phyloP scores from a whole-genome alignment of 1,140 invertebrate species.

The Drosophila pandora region DNA sequence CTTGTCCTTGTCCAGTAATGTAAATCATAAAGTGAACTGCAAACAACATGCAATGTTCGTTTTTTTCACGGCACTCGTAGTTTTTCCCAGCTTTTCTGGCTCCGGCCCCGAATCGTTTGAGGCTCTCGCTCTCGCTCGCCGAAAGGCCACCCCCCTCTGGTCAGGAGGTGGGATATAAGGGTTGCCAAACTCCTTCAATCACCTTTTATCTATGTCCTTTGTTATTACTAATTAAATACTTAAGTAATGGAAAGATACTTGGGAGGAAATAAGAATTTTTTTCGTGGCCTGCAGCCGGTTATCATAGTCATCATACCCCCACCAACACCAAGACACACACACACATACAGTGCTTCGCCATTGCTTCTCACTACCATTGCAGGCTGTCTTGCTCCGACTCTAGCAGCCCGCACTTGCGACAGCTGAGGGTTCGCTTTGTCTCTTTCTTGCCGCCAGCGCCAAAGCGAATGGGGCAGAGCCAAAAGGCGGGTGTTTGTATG shows the following conservation, averaged over 20 bases:
- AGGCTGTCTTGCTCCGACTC: slow-evolving; percentile 32
- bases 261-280: slow-evolving; percentile 31
- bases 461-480: slow-evolving; percentile 71
- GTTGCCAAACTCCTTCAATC: background rate
- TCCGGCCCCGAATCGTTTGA: background rate
- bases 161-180: background rate
- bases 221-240: background rate
- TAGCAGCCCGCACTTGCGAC: slow-evolving; percentile 53
- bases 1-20: slow-evolving; percentile 49
- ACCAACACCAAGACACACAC: slow-evolving; percentile 48
- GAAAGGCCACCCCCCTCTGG: background rate
- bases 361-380: slow-evolving; percentile 23
- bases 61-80: background rate
- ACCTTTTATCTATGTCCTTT: background rate
- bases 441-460: slow-evolving; percentile 51
- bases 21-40: slow-evolving; percentile 1
- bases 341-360: slow-evolving; percentile 36
- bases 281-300: slow-evolving; percentile 64
- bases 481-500: slow-evolving; percentile 61
- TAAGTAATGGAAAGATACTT: slow-evolving; percentile 24
- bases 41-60: slow-evolving; percentile 5
- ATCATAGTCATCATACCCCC: slow-evolving; percentile 73
- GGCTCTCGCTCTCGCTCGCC: background rate
- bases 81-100: background rate
- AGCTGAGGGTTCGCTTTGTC: slow-evolving; percentile 61